A percentile compares a stretch with the other conserved stretches of the same genome.
These are phyloP conservation scores for Trichonephila clavipes DNA, from an alignment of 1,140 invertebrate species.

Conservation along the genomic window DNA sequence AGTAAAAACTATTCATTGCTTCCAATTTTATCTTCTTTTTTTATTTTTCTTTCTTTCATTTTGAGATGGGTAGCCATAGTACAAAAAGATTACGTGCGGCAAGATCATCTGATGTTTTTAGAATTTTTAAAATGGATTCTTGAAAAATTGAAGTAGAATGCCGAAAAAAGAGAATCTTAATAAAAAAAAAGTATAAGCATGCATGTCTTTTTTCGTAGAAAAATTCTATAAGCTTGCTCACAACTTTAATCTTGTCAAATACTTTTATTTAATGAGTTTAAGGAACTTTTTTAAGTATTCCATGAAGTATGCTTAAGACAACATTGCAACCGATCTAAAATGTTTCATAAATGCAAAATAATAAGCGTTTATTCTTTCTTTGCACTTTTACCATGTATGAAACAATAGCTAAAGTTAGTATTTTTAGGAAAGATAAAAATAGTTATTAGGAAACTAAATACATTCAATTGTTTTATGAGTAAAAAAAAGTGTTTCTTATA, in stretches of 20 bases:
- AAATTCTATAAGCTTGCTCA: neutral
- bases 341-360: no score
- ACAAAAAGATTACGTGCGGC: constrained; percentile 16
- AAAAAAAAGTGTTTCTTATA: no score
- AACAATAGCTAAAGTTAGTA: no score
- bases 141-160: constrained; percentile 4
- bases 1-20: constrained; percentile 1
- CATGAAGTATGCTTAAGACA: no score
- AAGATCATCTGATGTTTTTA: constrained; percentile 28
- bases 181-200: neutral
- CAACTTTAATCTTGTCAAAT: neutral
- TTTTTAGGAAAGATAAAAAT: no score
- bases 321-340: no score
- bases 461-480: no score
- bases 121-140: neutral
- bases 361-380: no score
- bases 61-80: neutral
- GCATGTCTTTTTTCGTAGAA: neutral
- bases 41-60: neutral
- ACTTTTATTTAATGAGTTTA: neutral
- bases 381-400: no score
- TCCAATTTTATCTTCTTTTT: neutral
- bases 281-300: no score
- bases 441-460: no score
- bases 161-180: neutral